phyloP scores from a whole-genome alignment of 2,888 invertebrate genomes.

The Drosophila anomelani region DNA sequence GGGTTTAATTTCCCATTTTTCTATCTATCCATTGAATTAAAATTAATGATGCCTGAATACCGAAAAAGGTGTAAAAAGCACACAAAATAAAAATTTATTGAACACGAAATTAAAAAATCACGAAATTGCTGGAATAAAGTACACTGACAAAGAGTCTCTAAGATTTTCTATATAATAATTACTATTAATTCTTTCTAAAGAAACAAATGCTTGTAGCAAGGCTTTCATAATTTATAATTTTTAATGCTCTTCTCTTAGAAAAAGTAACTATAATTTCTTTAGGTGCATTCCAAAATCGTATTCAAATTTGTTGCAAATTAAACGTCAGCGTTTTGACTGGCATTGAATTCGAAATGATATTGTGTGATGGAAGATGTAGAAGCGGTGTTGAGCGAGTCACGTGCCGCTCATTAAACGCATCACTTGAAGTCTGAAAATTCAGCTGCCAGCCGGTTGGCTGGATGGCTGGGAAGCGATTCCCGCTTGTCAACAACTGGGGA shows the following conservation, averaged over 20 bases:
- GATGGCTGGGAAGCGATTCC: constrained; percentile 23
- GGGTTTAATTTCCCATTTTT: constrained; percentile 40
- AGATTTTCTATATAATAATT: too few relatives aligned
- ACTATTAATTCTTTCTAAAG: too few relatives aligned
- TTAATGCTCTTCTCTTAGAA: too few relatives aligned
- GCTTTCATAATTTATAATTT: neutral
- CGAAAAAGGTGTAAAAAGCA: constrained; percentile 52
- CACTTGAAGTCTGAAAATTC: constrained; percentile 76
- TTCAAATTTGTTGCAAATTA: constrained; percentile 44
- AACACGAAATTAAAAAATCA: constrained; percentile 46
- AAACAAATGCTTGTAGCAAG: neutral
- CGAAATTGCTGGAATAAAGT: neutral
- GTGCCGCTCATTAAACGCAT: constrained; percentile 82
- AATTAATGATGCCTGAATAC: constrained; percentile 46
- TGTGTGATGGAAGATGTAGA: constrained; percentile 12
- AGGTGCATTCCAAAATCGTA: neutral
- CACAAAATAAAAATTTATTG: constrained; percentile 48
- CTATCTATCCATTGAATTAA: constrained; percentile 41
- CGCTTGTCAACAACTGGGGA: constrained; percentile 46
- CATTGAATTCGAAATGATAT: constrained; percentile 34
- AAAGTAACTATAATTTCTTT: neutral
- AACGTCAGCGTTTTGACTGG: constrained; percentile 26
- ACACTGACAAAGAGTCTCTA: neutral
- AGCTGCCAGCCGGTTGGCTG: constrained; percentile 24
- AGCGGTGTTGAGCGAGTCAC: constrained; percentile 57